phyloP scores from a whole-genome alignment of 1,140 invertebrate species.

The Drosophila asahinai region DNA sequence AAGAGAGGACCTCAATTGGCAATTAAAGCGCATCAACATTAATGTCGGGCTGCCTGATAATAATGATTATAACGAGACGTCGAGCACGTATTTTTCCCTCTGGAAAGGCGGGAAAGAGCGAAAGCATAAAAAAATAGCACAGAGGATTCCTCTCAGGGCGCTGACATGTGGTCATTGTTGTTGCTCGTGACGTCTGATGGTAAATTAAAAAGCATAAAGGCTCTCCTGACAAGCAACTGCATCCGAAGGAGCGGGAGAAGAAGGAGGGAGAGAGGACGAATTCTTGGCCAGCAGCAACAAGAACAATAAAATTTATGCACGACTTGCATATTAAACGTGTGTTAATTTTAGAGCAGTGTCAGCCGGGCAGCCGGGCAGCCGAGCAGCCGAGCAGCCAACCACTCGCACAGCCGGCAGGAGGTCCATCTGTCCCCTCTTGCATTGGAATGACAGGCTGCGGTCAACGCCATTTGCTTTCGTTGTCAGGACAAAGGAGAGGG shows the following conservation, averaged over 20 bases:
- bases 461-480: slow-evolving; percentile 47
- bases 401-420: slow-evolving; percentile 4
- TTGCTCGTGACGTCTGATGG: slow-evolving; percentile 70
- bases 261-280: slow-evolving; percentile 7
- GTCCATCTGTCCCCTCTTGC: background rate
- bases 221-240: slow-evolving; percentile 12
- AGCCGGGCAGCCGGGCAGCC: slow-evolving; percentile 23
- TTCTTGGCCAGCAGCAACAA: slow-evolving; percentile 27
- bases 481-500: slow-evolving; percentile 5
- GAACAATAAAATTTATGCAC: slow-evolving; percentile 76
- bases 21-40: slow-evolving; percentile 78
- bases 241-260: slow-evolving; percentile 16
- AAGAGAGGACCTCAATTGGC: slow-evolving; percentile 67
- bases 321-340: slow-evolving; percentile 84
- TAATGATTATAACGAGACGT: slow-evolving; percentile 68
- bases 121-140: slow-evolving; percentile 18
- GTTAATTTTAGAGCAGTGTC: slow-evolving; percentile 79
- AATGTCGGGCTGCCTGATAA: slow-evolving; percentile 59
- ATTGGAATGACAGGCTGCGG: slow-evolving; percentile 50
- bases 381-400: no score
- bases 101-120: slow-evolving; percentile 13
- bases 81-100: slow-evolving; percentile 62
- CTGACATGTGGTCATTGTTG: slow-evolving; percentile 75
- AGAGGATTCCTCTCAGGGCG: slow-evolving; percentile 50
- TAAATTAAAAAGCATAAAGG: slow-evolving; percentile 78